phyloP scores from a whole-genome alignment of 2,113 vertebrate species.

The Dicentrarchus labrax region DNA sequence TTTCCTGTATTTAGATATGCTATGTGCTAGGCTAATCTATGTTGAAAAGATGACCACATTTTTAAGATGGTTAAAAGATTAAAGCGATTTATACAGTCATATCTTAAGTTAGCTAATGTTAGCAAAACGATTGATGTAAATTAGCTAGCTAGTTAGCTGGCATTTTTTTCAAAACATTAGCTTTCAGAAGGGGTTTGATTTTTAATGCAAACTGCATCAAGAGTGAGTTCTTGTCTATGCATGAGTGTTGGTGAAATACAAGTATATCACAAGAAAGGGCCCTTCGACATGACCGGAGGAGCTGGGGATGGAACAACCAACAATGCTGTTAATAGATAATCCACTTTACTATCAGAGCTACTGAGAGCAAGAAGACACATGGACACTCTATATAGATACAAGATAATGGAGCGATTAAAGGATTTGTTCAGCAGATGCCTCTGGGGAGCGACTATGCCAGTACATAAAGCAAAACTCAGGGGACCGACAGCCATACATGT shows the following conservation, averaged over 20 bases:
- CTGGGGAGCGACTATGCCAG: slow-evolving; percentile 7
- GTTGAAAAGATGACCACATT: no score
- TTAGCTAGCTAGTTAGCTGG: no score
- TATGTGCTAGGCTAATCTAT: no score
- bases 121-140: no score
- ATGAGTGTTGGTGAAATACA: not conserved
- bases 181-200: not conserved
- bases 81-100: no score
- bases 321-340: not conserved
- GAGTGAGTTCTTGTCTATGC: not conserved
- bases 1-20: no score
- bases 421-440: slow-evolving; percentile 21
- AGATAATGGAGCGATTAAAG: not conserved
- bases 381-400: not conserved
- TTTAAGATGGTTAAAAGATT: no score
- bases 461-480: slow-evolving; percentile 29
- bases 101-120: no score
- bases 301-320: not conserved
- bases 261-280: not conserved
- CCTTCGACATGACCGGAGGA: not conserved
- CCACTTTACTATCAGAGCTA: not conserved
- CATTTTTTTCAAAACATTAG: no score
- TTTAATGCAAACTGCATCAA: not conserved
- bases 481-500: slow-evolving; percentile 10
- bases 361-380: not conserved